phyloP scores from a whole-genome alignment of 2,888 invertebrate species.

The Nezara viridula region DNA sequence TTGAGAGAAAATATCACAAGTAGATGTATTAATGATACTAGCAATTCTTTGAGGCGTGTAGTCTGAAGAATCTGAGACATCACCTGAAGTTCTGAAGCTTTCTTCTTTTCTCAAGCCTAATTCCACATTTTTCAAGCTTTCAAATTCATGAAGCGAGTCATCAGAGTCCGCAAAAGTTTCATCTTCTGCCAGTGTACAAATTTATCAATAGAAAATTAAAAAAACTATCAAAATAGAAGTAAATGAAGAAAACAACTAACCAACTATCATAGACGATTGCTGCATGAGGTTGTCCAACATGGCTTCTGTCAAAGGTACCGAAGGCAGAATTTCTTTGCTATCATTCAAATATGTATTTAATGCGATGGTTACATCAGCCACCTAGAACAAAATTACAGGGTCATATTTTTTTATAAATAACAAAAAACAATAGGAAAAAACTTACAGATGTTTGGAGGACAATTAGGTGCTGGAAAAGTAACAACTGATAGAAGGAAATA shows the following conservation, averaged over 20 bases:
- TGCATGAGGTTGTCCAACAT: slow-evolving; percentile 50
- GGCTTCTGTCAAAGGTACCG: slow-evolving; percentile 26
- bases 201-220: not conserved
- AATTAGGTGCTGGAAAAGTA: not conserved
- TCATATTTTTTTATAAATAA: not conserved
- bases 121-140: not conserved
- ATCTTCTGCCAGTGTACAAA: not conserved
- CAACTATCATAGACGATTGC: slow-evolving; percentile 11
- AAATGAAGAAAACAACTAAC: not conserved
- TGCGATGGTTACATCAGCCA: not conserved
- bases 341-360: slow-evolving; percentile 17
- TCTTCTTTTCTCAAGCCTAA: not conserved
- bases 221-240: not conserved
- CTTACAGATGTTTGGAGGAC: not conserved
- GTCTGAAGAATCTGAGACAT: not conserved
- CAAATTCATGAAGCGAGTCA: slow-evolving; percentile 27
- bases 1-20: not conserved
- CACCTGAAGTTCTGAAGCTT: not conserved
- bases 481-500: no score
- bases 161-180: slow-evolving; percentile 23
- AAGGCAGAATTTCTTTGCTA: not conserved
- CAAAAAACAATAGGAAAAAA: not conserved
- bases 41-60: not conserved
- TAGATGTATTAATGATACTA: not conserved
- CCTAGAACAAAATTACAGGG: not conserved